Base-by-base conservation (phyloP, 2,797 vertebrate species). In the Ibycter americanus region DNA sequence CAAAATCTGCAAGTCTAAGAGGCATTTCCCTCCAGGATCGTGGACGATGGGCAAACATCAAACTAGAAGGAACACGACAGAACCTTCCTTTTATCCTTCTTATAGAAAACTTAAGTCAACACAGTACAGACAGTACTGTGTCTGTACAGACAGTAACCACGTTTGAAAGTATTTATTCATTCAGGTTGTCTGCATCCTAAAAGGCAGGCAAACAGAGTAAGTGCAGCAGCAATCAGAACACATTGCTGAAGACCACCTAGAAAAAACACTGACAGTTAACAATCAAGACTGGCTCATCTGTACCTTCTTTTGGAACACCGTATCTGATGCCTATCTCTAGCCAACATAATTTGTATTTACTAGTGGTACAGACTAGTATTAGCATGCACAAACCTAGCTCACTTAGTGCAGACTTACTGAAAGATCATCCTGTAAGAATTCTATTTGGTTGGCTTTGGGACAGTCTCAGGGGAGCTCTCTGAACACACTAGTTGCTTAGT, bases 11-110 rank as follows among this genome's bases (percentile, higher is more conserved):
- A 82, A 99, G 95, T 74, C 99, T 98, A 25, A 99, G 92, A 29
- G 99, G 99, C 91, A 99, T 98, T 81, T 99, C 99, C 74, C 99
- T 98, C 99, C 99, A 99, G 1, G 99, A 99, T 9, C 99, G 98
- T 2, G 99, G 99, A 59, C 99, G 98, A 96, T 99, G 99, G 72
- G 98, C 97, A 96, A 99, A 99, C 99, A 99, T 99, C 83, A 99
- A 97, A 91, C 99, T 99, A 88, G 54, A 71, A 93, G 59, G 59
- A 76, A 97, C 2, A 54, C 0, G 6, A 31, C 47, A 40, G 46
- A 79, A 71, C 22, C 12, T 29, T 74, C 29, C 52, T 85, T 87
- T 89, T 65, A 84, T 34, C 15, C 32, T 62, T 66, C 70, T 85
- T 52, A 44, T 1, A 80, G 12, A 46, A 89, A 8, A 74, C 8